Conservation (phyloP, 2,797 vertebrate species). For the Siniperca scherzeri region DNA sequence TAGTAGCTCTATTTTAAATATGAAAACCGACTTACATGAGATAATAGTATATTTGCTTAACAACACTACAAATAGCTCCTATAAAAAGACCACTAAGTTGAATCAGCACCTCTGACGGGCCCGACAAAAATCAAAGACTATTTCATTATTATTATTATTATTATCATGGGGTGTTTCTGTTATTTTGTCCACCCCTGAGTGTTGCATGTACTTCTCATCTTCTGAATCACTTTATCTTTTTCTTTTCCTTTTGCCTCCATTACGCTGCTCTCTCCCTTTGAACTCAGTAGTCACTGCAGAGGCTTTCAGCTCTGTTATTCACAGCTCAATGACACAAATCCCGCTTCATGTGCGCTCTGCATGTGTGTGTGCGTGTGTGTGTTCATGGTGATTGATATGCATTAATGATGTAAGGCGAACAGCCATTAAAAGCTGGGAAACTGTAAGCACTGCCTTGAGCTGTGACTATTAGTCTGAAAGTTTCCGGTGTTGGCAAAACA, state of each 20-base stretch:
- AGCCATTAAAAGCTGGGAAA: constrained; percentile 81
- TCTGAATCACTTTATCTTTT: constrained; percentile 24
- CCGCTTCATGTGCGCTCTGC: constrained; percentile 42
- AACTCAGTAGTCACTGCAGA: constrained; percentile 52
- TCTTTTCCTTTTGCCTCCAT: constrained; percentile 15
- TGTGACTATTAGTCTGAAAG: constrained; percentile 79
- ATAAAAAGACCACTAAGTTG: not conserved
- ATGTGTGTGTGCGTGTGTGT: constrained; percentile 45
- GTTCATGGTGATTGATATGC: constrained; percentile 80
- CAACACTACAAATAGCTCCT: constrained; percentile 4
- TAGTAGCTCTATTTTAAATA: not conserved
- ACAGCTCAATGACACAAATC: constrained; percentile 70
- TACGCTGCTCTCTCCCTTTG: constrained; percentile 35
- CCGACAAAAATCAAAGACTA: not conserved
- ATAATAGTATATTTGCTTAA: constrained; percentile 3
- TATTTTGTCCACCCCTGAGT: constrained; percentile 4
- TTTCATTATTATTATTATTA: not conserved
- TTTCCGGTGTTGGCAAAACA: constrained; percentile 81
- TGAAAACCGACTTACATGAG: not conserved
- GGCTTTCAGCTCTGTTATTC: constrained; percentile 68
- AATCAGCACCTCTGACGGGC: not conserved
- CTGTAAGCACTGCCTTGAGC: constrained; percentile 75
- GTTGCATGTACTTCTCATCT: constrained; percentile 10
- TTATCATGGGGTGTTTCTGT: constrained; percentile 8
- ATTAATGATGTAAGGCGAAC: constrained; percentile 79